Conservation (phyloP, 2,797 vertebrate genomes). For the Micropoecilia bifurca region DNA sequence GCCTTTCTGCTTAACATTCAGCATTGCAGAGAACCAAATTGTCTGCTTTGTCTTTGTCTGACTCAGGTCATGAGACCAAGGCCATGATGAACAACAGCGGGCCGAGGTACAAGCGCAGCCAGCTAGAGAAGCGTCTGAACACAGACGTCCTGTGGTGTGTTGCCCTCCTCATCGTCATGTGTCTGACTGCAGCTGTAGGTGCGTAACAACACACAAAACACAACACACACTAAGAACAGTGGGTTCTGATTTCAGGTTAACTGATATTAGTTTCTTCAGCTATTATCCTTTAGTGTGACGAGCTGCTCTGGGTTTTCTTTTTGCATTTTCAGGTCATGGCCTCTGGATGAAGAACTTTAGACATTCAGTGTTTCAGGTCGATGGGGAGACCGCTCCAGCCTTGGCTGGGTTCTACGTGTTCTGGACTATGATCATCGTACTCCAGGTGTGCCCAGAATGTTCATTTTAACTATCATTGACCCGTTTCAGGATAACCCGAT, state of each 20-base stretch:
- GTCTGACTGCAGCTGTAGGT: constrained; percentile 88
- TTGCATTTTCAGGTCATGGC: constrained; percentile 84
- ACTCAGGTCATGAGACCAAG: constrained; percentile 95
- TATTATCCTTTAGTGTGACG: background rate
- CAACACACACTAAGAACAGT: background rate
- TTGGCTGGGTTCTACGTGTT: constrained; percentile 92
- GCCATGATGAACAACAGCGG: constrained; percentile 96
- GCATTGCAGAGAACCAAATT: background rate
- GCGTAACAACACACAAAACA: constrained; percentile 30
- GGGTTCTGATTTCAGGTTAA: background rate
- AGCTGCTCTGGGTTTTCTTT: background rate
- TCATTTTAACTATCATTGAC: background rate
- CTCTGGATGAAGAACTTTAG: constrained; percentile 85
- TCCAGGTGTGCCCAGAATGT: constrained; percentile 85
- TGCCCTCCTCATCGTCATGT: constrained; percentile 89
- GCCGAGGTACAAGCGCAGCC: constrained; percentile 91
- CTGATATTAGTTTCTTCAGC: background rate
- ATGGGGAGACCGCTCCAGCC: constrained; percentile 72
- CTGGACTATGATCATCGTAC: constrained; percentile 97
- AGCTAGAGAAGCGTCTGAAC: constrained; percentile 90
- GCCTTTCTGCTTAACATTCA: background rate
- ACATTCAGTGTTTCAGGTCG: constrained; percentile 81
- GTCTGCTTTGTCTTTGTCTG: background rate
- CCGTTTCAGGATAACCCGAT: background rate
- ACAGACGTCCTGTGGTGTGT: constrained; percentile 93